Conservation (phyloP, 2,888 invertebrate species). For the Halictus ligatus region DNA sequence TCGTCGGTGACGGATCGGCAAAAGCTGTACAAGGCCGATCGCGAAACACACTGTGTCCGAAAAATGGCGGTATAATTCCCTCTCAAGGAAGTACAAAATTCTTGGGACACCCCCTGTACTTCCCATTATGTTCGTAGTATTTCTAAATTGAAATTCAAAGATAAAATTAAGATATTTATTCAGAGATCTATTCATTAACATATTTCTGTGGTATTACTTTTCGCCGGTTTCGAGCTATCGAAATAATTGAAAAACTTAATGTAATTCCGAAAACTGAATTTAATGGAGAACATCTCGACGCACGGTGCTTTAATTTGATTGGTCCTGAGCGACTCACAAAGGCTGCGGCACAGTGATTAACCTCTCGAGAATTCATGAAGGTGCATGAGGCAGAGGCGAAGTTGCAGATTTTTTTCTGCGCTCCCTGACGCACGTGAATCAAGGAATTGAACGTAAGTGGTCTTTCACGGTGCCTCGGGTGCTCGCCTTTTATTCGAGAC, state of each 20-base stretch:
- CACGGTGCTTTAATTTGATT: not conserved
- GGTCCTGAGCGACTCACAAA: not conserved
- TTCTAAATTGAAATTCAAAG: too few relatives aligned
- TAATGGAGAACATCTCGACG: not conserved
- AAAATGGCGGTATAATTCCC: not conserved
- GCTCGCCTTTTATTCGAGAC: not conserved
- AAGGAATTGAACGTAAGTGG: not conserved
- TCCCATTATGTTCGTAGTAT: too few relatives aligned
- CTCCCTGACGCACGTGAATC: not conserved
- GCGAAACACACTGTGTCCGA: not conserved
- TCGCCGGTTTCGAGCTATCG: too few relatives aligned
- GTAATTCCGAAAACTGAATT: too few relatives aligned
- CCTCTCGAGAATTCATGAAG: not conserved
- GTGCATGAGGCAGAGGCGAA: not conserved
- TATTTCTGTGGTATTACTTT: too few relatives aligned
- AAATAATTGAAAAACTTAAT: too few relatives aligned
- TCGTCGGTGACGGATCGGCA: not conserved
- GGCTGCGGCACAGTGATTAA: not conserved
- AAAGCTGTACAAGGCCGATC: not conserved
- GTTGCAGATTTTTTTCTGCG: not conserved
- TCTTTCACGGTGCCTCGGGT: not conserved
- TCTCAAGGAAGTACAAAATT: too few relatives aligned
- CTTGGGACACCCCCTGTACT: too few relatives aligned
- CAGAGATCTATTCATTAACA: too few relatives aligned
- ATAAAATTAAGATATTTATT: too few relatives aligned